phyloP scores from a whole-genome alignment of 2,797 vertebrate species.

The Gila robusta region DNA sequence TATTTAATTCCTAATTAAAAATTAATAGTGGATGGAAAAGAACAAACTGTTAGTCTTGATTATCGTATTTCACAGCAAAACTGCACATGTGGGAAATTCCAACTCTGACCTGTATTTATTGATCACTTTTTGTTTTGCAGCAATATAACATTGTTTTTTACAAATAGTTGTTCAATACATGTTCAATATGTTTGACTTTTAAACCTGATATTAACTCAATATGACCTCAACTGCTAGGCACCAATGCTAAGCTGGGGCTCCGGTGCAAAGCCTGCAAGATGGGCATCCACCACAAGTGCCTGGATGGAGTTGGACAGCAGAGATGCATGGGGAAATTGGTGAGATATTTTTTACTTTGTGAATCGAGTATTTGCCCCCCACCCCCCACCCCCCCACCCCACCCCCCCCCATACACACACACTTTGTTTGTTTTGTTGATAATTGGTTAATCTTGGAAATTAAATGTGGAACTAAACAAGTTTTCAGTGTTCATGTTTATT shows the following conservation, averaged over 20 bases:
- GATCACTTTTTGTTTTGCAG: background rate
- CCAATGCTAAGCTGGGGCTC: conserved; percentile 93
- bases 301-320: conserved; percentile 88
- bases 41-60: background rate
- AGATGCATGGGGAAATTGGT: conserved; percentile 99
- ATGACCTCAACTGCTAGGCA: conserved; percentile 83
- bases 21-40: background rate
- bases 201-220: conserved; percentile 22
- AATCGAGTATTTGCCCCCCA: background rate
- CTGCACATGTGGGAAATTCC: background rate
- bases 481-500: background rate
- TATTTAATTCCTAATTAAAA: background rate
- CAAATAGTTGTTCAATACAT: background rate
- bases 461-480: background rate
- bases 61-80: background rate
- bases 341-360: conserved; percentile 68
- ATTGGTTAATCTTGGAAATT: conserved; percentile 6
- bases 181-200: conserved; percentile 10
- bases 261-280: conserved; percentile 99
- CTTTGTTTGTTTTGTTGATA: background rate
- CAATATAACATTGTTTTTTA: background rate
- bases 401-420: background rate
- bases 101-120: conserved; percentile 5
- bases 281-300: conserved; percentile 98
- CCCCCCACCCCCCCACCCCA: background rate